phyloP scores from a whole-genome alignment of 2,888 invertebrate species.

The Orchesella flavescens region DNA sequence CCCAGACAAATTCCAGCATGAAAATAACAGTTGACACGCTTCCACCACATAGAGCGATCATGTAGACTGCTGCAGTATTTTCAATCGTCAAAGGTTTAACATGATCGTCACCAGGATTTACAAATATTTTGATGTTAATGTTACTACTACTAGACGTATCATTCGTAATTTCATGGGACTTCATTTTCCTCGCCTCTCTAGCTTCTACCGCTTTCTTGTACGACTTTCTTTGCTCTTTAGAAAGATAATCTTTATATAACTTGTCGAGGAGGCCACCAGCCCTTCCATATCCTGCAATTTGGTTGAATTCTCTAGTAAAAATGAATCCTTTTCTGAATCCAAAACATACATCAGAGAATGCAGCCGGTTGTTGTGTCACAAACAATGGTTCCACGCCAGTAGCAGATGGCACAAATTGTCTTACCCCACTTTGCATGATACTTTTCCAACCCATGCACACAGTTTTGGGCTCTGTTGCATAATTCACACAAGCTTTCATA shows the following conservation, averaged over 20 bases:
- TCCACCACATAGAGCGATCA: not conserved
- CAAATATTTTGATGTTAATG: too few species aligned
- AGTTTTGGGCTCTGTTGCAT: not conserved
- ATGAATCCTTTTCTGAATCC: constrained; percentile 9
- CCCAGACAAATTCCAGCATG: too few species aligned
- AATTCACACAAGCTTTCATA: constrained; percentile 21
- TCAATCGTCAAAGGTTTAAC: not conserved
- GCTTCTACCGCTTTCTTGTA: not conserved
- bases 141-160: too few species aligned
- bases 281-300: not conserved
- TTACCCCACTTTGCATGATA: constrained; percentile 4
- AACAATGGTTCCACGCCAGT: not conserved
- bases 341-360: not conserved
- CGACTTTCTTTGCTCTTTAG: not conserved
- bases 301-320: constrained; percentile 5
- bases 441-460: constrained; percentile 36
- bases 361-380: not conserved
- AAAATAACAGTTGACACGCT: constrained; percentile 76
- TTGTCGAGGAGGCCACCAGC: constrained; percentile 5
- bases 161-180: not conserved
- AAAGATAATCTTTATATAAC: not conserved
- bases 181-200: not conserved
- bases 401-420: not conserved
- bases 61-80: not conserved
- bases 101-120: not conserved